These are phyloP conservation scores for Diachrysia chrysitis DNA, from an alignment of 2,888 invertebrate genomes.

Conservation along the genomic window DNA sequence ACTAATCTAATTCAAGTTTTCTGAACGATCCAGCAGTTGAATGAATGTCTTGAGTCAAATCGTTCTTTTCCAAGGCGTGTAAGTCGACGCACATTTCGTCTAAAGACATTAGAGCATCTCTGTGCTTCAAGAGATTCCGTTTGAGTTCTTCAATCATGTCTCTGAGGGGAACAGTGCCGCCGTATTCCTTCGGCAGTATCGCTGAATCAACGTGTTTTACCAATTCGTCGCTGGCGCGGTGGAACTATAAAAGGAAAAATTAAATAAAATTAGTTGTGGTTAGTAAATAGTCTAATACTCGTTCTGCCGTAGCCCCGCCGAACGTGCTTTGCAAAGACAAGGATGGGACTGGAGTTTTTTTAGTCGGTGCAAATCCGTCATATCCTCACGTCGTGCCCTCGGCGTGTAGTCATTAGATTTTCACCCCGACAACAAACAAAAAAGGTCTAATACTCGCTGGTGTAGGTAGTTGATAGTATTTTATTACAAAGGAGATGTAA, in stretches of 20 bases:
- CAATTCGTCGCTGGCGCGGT: constrained; percentile 93
- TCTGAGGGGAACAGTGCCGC: constrained; percentile 93
- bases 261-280: constrained; percentile 1
- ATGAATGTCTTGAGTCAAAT: constrained; percentile 92
- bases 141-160: constrained; percentile 95
- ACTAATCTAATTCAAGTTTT: constrained; percentile 94
- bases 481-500: too few species aligned
- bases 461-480: too few species aligned
- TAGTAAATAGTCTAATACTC: neutral
- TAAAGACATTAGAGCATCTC: constrained; percentile 91
- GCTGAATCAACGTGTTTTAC: constrained; percentile 92
- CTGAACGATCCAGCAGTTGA: constrained; percentile 95
- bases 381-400: too few species aligned
- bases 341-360: too few species aligned
- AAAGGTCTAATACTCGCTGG: too few species aligned
- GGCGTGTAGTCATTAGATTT: too few species aligned
- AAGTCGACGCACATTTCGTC: constrained; percentile 94
- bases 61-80: constrained; percentile 88
- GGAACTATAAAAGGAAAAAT: constrained; percentile 88
- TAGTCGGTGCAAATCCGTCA: too few species aligned
- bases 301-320: too few species aligned
- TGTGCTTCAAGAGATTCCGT: constrained; percentile 89
- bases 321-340: too few species aligned
- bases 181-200: constrained; percentile 96
- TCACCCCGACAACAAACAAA: too few species aligned